Evolutionary conservation across 2,113 vertebrate genomes (phyloP).

Genomic region (Ailuropoda melanoleuca): DNA sequence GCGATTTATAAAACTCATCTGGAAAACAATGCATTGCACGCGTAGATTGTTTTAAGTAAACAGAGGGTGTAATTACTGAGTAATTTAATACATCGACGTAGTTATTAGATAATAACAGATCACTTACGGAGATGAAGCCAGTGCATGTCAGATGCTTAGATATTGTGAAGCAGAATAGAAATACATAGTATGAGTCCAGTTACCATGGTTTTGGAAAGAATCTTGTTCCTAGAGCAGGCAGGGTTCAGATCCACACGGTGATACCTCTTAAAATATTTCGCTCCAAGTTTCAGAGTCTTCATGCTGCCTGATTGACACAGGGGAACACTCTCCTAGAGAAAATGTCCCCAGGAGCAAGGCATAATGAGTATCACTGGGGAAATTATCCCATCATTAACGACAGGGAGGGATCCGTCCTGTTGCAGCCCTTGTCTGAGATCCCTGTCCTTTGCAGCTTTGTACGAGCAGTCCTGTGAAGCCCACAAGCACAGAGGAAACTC

Average conservation of each 20-base stretch:
- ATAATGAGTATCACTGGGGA: background rate
- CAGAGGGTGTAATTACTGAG: background rate
- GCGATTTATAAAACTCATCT: background rate
- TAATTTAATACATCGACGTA: background rate
- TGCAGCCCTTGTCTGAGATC: conserved; percentile 20
- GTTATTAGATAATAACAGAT: background rate
- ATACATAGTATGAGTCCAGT: background rate
- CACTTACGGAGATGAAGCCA: background rate
- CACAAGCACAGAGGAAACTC: conserved; percentile 92
- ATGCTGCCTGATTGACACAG: background rate
- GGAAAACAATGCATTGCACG: background rate
- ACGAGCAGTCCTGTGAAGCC: conserved; percentile 93
- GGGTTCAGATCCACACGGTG: background rate
- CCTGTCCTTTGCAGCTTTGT: conserved; percentile 86
- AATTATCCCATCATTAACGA: background rate
- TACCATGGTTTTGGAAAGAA: background rate
- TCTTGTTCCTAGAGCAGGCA: background rate
- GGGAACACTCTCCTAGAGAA: background rate
- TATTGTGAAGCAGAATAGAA: background rate
- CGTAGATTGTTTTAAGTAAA: background rate
- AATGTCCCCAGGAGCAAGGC: accelerated
- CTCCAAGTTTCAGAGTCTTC: background rate
- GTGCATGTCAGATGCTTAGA: background rate
- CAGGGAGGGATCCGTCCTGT: background rate
- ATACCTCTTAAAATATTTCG: background rate